Evolutionary conservation across 1,140 invertebrate genomes (phyloP).

Genomic region (Pemphigus obesinymphae): DNA sequence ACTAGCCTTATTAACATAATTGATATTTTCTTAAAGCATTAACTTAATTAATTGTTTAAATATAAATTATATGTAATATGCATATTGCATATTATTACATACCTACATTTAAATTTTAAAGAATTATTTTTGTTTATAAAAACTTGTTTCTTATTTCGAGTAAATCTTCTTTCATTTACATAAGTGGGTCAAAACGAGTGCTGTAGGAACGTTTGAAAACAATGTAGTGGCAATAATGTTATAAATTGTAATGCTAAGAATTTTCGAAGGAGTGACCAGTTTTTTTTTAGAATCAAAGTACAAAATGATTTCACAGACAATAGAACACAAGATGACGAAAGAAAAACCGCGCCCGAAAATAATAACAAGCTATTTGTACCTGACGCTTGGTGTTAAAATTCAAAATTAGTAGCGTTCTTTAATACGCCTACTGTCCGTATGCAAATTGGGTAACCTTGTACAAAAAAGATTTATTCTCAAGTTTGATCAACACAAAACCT

Average conservation of each 20-base stretch:
- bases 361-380: slow-evolving; percentile 17
- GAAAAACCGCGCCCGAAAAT: slow-evolving; percentile 23
- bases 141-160: neutral
- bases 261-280: slow-evolving; percentile 24
- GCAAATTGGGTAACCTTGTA: slow-evolving; percentile 19
- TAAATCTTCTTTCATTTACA: neutral
- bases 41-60: neutral
- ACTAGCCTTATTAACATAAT: too few species aligned
- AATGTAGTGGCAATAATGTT: neutral
- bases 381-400: slow-evolving; percentile 29
- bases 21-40: too few species aligned
- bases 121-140: neutral
- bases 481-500: slow-evolving; percentile 13
- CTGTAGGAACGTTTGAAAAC: neutral
- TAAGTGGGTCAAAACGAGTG: slow-evolving; percentile 14
- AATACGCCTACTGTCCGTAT: slow-evolving; percentile 24
- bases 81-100: too few species aligned
- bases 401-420: slow-evolving; percentile 29
- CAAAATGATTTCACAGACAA: slow-evolving; percentile 13
- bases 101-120: neutral
- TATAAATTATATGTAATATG: neutral
- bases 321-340: slow-evolving; percentile 20
- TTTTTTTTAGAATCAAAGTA: slow-evolving; percentile 13
- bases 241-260: neutral
- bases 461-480: slow-evolving; percentile 18